Evolutionary conservation across 2,797 vertebrate species (phyloP), one percentile per base, ranked within the genome.

Genomic region (Premnoplex brunnescens): DNA sequence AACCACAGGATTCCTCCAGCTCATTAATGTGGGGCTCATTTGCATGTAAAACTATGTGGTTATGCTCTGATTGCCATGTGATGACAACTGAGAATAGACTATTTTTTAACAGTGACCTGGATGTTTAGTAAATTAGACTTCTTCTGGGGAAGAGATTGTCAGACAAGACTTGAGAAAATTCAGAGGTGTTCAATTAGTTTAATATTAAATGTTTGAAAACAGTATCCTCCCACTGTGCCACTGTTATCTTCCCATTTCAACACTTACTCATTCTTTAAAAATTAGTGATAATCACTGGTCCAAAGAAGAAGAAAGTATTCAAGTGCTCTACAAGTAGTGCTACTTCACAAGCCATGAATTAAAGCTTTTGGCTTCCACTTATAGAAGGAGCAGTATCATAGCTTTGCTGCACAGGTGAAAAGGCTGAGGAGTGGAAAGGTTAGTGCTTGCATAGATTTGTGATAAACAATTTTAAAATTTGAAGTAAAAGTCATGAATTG

Each of bases 61-160:
- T 94, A 75, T 88, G 92, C 87, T 93, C 94, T 95, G 92, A 88
- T 88, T 95, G 89, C 88, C 4, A 4, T 85, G 54, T 67, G 80
- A 67, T 91, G 93, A 82, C 91, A 95, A 49, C 52, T 88, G 94
- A 92, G 89, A 93, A 74, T 37, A 85, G 77, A 68, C 74, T 79
- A 52, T 63, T 91, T 93, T 81, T 91, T 87, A 92, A 84, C 76
- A 84, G 82, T 81, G 83, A 73, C 88, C 83, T 91, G 93, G 69
- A 88, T 93, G 71, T 85, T 95, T 78, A 68, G 48, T 92, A 91
- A 94, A 76, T 93, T 76, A 92, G 76, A 37, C 43, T 63, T 24
- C 55, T 96, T 77, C 67, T 86, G 77, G 79, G 91, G 74, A 37
- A 88, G 73, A 78, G 94, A 91, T 87, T 93, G 56, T 30, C 59